Percentiles rank a stretch among this genome's conserved stretches.
phyloP scores from a whole-genome alignment of 2,113 vertebrate species.

The Neodon shergylaensis region DNA sequence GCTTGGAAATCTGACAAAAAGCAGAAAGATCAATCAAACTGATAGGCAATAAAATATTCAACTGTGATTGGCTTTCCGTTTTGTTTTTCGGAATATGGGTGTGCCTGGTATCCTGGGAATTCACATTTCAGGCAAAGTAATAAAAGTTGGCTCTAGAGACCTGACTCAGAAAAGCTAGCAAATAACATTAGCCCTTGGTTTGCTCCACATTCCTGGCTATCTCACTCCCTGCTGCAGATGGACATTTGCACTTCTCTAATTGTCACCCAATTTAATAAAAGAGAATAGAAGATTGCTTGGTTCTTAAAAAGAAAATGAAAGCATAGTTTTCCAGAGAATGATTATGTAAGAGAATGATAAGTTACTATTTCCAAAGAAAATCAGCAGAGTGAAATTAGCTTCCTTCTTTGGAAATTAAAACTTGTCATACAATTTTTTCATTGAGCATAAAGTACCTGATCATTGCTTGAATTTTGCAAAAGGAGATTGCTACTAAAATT shows the following conservation, averaged over 20 bases:
- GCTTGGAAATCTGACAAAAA: neutral
- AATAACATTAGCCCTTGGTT: neutral
- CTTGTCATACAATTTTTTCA: neutral
- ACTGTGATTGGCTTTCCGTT: constrained; percentile 3
- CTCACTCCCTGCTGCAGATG: neutral
- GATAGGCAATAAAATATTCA: neutral
- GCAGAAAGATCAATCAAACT: neutral
- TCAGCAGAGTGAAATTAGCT: neutral
- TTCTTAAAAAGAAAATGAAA: constrained; percentile 39
- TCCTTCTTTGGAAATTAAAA: constrained; percentile 25
- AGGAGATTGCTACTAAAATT: neutral
- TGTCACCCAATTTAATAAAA: neutral
- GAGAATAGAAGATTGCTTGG: neutral
- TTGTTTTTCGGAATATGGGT: constrained; percentile 68
- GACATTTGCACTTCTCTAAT: neutral
- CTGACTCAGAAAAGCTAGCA: constrained; percentile 32
- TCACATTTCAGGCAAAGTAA: constrained; percentile 52
- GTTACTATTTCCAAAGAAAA: constrained; percentile 19
- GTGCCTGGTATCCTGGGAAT: constrained; percentile 64
- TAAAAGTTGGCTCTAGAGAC: constrained; percentile 20
- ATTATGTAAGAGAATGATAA: neutral
- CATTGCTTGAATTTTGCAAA: neutral
- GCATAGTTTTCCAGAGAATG: neutral
- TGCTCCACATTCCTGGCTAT: neutral
- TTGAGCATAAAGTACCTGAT: neutral